Evolutionary conservation across 2,888 invertebrate genomes (phyloP), one percentile per base, ranked within the genome.

Genomic region (Willowsia nigromaculata): DNA sequence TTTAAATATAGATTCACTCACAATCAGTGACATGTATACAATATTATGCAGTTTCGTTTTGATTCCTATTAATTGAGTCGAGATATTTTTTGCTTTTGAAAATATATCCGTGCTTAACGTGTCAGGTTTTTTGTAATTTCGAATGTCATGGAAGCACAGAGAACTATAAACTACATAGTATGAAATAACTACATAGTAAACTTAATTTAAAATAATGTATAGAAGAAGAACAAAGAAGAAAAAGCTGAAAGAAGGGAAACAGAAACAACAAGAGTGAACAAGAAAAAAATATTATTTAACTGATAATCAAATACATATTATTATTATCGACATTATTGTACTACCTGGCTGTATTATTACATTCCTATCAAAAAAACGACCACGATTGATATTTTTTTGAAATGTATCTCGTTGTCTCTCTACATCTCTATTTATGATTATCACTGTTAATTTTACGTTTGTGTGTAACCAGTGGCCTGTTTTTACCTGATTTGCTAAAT

Each of bases 381-480:
- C 56, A 81, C 18, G 33, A 40, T 22, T 22, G 30, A 15, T 33
- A 30, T 59, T 47, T 65, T 65, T 62, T 65, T 43, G 18, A 18
- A 56, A 80, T 11, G 25, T 11, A 40, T 22, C 3, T 43, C 81
- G 15, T 80, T 56, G 25, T 62, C 59, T 25, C 59, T 22, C 13
- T 9, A 7, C 15, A 53, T n/a, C 18, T 30, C 30, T 1, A 43
- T 43, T 81, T 25, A 30, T 43, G 25, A 76, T 43, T 0, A 76
- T 76, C 40, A 81, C 43, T 37, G 33, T 43, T 59, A 37, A 1
- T 80, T 15, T 80, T 80, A 27, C 30, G 59, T 81, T 27, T n/a
- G 13, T 37, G 30, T 87, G 87, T 87, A 87, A 87, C 87, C 87
- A 81, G 87, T 82, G 87, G 87, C 80, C 71, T 80, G n/a, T 62